phyloP scores from a whole-genome alignment of 1,140 invertebrate genomes.

The Drosophila parabipectinata region DNA sequence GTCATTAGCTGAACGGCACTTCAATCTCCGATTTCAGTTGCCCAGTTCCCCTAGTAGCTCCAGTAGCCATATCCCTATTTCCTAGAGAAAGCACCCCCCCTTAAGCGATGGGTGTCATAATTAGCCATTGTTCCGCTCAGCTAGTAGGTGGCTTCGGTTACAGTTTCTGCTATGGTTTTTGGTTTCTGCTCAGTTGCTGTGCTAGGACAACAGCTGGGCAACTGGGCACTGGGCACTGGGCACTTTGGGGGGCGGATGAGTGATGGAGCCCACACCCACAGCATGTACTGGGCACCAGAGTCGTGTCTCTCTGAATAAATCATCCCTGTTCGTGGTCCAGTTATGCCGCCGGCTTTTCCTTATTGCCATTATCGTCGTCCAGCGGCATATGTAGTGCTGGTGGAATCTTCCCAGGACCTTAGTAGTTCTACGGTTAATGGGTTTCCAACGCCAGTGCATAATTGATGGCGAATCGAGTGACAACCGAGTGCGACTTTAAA shows the following conservation, averaged over 20 bases:
- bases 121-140: conserved; percentile 33
- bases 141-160: conserved; percentile 17
- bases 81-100: neutral
- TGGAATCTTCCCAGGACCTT: conserved; percentile 24
- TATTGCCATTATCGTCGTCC: neutral
- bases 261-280: conserved; percentile 24
- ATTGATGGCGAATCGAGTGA: conserved; percentile 17
- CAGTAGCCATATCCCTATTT: too few species aligned
- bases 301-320: conserved; percentile 18
- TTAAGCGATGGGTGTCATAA: conserved; percentile 17
- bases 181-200: conserved; percentile 14
- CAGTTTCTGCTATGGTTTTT: conserved; percentile 7
- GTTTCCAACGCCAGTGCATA: conserved; percentile 14
- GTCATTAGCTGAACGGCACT: conserved; percentile 1
- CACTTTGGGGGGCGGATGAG: conserved; percentile 50
- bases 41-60: neutral
- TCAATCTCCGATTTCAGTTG: neutral
- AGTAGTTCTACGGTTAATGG: conserved; percentile 21
- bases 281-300: neutral
- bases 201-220: conserved; percentile 33
- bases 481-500: too few species aligned
- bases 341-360: conserved; percentile 7
- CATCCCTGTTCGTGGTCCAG: conserved; percentile 17
- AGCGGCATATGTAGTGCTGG: conserved; percentile 27
- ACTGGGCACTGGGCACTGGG: conserved; percentile 8